Evolutionary conservation across 2,113 vertebrate genomes (phyloP).

Genomic region (Calonectris borealis): DNA sequence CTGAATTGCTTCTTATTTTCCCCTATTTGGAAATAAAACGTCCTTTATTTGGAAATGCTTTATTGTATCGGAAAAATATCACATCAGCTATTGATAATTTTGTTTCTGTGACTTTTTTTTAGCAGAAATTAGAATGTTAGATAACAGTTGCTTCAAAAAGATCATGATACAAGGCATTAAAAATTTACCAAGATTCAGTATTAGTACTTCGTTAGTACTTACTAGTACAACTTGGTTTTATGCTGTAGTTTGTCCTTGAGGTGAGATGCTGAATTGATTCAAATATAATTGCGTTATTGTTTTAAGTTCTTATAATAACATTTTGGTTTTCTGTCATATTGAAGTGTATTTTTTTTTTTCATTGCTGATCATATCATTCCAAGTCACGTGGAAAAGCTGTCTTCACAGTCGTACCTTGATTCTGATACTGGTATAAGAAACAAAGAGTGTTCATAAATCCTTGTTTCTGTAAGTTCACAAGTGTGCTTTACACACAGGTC

Average conservation of each 20-base stretch:
- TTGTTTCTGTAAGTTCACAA: background rate
- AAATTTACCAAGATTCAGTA: background rate
- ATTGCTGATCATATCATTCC: background rate
- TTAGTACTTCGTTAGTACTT: background rate
- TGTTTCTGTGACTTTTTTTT: background rate
- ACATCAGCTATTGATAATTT: background rate
- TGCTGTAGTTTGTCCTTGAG: background rate
- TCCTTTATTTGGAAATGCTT: background rate
- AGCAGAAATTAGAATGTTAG: background rate
- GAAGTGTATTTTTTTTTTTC: background rate
- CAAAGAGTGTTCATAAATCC: background rate
- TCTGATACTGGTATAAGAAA: background rate
- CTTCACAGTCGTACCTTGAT: background rate
- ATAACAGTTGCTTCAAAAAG: background rate
- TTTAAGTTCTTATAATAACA: background rate
- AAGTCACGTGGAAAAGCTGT: background rate
- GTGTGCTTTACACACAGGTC: background rate
- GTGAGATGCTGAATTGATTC: background rate
- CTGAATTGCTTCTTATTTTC: background rate
- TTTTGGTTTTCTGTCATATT: background rate
- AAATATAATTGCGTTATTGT: background rate
- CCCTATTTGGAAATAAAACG: background rate
- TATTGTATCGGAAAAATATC: background rate
- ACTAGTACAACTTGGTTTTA: background rate
- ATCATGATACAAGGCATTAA: background rate